A percentile compares a stretch with the other conserved stretches of the same genome.
These are phyloP conservation scores for Andrena cerasifolii DNA, from an alignment of 1,140 invertebrate genomes.

Conservation along the genomic window DNA sequence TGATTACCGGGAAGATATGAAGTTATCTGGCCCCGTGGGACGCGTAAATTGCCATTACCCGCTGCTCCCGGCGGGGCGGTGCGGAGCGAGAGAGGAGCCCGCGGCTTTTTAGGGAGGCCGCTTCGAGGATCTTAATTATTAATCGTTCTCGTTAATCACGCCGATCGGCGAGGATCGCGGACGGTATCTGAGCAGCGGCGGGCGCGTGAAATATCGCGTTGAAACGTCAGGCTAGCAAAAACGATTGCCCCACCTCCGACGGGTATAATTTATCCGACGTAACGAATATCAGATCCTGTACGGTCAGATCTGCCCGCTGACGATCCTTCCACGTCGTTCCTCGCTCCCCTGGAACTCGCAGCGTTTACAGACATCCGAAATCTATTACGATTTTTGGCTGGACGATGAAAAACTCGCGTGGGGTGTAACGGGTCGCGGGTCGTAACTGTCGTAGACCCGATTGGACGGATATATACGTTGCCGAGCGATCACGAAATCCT, in stretches of 20 bases:
- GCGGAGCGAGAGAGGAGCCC: conserved; percentile 41
- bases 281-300: too few species aligned
- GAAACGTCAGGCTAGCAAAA: neutral
- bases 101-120: conserved; percentile 70
- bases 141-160: conserved; percentile 71
- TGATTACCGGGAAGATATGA: conserved; percentile 81
- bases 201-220: conserved; percentile 42
- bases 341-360: too few species aligned
- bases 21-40: conserved; percentile 81
- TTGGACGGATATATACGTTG: conserved; percentile 46
- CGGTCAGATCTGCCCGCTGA: too few species aligned
- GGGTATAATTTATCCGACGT: conserved; percentile 12
- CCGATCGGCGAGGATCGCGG: conserved; percentile 55
- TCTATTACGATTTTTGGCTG: neutral
- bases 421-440: conserved; percentile 24
- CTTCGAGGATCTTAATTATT: conserved; percentile 76
- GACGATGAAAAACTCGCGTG: conserved; percentile 19
- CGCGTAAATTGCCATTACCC: conserved; percentile 82
- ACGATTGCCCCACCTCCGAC: conserved; percentile 14
- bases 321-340: neutral
- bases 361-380: neutral
- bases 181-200: conserved; percentile 47
- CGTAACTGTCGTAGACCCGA: conserved; percentile 47
- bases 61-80: conserved; percentile 70
- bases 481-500: conserved; percentile 42